Evolutionary conservation across 2,888 invertebrate genomes (phyloP), one percentile per base, ranked within the genome.

Genomic region (Alsophila aescularia): DNA sequence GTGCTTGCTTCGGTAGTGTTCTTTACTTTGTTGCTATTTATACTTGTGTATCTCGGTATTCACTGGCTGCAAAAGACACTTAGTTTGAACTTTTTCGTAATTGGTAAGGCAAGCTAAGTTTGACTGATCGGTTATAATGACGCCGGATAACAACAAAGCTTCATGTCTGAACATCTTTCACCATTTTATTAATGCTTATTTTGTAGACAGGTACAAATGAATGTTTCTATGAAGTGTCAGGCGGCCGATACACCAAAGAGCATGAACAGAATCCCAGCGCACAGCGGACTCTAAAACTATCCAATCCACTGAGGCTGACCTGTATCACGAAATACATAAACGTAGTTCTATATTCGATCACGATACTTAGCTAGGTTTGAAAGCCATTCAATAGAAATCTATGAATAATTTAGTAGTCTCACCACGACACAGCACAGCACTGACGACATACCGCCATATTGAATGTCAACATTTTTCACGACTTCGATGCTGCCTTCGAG

Each of bases 401-500:
- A 81, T 72, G 69, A 80, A 87, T 24, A 5, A 24, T 80, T 85
- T 79, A 85, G 76, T 81, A 89, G 93, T 96, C 96, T 96, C 94
- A 96, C 96, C 96, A 96, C 96, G 96, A 96, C 96, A 96, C 96
- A 96, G 96, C 96, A 96, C 95, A 96, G 96, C 96, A 96, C 96
- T 96, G 96, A 96, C 95, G 96, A 96, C 96, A 96, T 95, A 96
- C 96, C 96, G 96, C 96, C 96, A 96, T 96, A 95, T 96, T 96
- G 95, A 95, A 95, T 95, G 95, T 95, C 95, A 95, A 95, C 90
- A 88, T 85, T 81, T 77, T 82, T 81, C 83, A 84, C 82, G 79
- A 83, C 81, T 87, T 77, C 75, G 78, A 78, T 82, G 79, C 74
- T 77, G 75, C 81, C 84, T 5, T 24, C n/a, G n/a, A n/a, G n/a